phyloP scores from a whole-genome alignment of 2,113 vertebrate species.

The Micromys minutus region DNA sequence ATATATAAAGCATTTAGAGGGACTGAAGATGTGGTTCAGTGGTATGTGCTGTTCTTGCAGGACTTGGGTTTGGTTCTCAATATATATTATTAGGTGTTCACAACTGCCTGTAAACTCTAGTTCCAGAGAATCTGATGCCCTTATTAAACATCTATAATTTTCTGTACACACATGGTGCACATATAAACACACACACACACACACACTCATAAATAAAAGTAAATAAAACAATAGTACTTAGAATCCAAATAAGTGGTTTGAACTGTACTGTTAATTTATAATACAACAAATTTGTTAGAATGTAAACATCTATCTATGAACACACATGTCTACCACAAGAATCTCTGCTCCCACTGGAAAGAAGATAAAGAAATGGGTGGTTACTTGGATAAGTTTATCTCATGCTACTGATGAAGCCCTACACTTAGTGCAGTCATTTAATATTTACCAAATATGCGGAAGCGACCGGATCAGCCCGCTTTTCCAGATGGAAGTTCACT shows the following conservation, averaged over 20 bases:
- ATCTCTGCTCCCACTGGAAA: neutral
- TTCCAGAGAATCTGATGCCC: neutral
- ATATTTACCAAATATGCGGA: neutral
- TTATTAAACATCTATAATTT: neutral
- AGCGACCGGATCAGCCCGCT: neutral
- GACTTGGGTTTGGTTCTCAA: neutral
- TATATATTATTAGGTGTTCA: neutral
- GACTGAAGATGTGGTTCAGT: neutral
- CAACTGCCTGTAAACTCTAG: neutral
- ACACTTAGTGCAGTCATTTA: neutral
- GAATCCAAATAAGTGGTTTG: neutral
- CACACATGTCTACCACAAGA: neutral
- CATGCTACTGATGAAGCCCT: neutral
- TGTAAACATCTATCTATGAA: neutral
- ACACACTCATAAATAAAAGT: neutral
- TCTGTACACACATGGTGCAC: neutral
- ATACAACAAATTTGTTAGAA: neutral
- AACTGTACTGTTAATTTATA: neutral
- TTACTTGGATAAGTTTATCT: neutral
- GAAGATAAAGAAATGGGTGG: neutral
- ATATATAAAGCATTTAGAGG: neutral
- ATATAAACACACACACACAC: neutral
- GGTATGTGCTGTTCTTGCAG: neutral
- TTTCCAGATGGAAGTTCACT: neutral
- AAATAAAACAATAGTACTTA: neutral